A percentile compares a stretch with the other conserved stretches of the same genome.
phyloP scores from a whole-genome alignment of 2,113 vertebrate genomes.

The Isichthys henryi region DNA sequence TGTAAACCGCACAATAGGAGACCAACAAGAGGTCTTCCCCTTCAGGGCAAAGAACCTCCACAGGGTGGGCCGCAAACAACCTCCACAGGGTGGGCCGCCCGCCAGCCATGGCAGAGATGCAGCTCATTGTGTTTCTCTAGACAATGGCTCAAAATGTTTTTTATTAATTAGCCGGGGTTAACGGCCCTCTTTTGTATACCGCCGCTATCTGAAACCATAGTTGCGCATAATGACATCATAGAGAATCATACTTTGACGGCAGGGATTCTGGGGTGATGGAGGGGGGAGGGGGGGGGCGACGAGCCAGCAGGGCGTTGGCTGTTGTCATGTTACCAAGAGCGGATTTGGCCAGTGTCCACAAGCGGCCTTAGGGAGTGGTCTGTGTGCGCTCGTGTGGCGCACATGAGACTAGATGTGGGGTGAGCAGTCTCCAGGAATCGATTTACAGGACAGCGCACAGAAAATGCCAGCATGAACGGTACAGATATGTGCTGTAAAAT shows the following conservation, averaged over 20 bases:
- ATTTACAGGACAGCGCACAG: background rate
- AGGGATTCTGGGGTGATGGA: background rate
- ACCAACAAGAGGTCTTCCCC: background rate
- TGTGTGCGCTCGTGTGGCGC: background rate
- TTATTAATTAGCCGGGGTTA: background rate
- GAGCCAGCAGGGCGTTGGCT: background rate
- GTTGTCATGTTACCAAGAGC: background rate
- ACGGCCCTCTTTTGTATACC: background rate
- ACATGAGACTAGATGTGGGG: background rate
- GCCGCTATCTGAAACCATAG: background rate
- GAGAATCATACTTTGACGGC: background rate
- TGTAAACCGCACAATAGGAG: background rate
- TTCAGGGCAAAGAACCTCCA: background rate
- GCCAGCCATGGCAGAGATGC: background rate
- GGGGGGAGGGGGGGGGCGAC: background rate
- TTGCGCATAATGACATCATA: conserved; percentile 1
- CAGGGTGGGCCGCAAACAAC: background rate
- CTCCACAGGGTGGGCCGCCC: background rate
- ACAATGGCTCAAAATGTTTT: background rate
- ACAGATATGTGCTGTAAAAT: background rate
- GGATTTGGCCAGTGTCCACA: background rate
- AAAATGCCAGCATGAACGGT: background rate
- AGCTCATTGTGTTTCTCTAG: background rate
- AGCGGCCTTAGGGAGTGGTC: background rate
- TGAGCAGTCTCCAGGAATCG: background rate